Base-by-base conservation (phyloP, 1,140 invertebrate species). In the Calephelis virginiensis region DNA sequence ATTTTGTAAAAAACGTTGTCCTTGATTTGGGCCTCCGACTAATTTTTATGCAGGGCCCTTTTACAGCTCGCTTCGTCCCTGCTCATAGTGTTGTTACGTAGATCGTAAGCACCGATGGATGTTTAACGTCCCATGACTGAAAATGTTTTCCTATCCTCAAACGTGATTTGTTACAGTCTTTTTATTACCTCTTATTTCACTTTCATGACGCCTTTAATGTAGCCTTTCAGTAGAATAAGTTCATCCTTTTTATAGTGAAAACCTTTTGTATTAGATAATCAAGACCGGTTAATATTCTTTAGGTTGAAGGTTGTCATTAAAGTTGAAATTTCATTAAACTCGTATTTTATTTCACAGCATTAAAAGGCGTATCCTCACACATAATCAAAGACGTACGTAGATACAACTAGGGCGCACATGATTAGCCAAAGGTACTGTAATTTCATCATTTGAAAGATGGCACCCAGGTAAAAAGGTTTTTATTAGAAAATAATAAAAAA, bases 91-190 rank as follows among this genome's bases (percentile, higher is more conserved):
- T 59, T 56, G 40, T 46, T 4, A 47, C 45, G n/a, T 48, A 47
- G 61, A 28, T 62, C 46, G 61, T 62, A n/a, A 48, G 61, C 49
- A 43, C 63, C 50, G 49, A 14, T 38, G 12, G 9, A 46, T 62
- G 63, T 38, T 64, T 64, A 64, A 64, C 49, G 63, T 64, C 50
- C 63, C 63, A 13, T 64, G 17, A 64, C 63, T 40, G 49, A 40
- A 64, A 60, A 75, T 77, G 75, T 77, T 80, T 82, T 75, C 74
- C 73, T 62, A 76, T 72, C 71, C 70, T 68, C 46, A 13, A 48
- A 43, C 59, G 64, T 76, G 76, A 75, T 66, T 82, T 80, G 74
- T 76, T 72, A 68, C 66, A 60, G 53, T 28, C 59, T 68, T 71
- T 72, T 73, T 75, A 73, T 72, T 78, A 64, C 73, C 70, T 75